A percentile compares a stretch with the other conserved stretches of the same genome.
phyloP scores from a whole-genome alignment of 2,888 invertebrate species.

The Iphiclides podalirius region DNA sequence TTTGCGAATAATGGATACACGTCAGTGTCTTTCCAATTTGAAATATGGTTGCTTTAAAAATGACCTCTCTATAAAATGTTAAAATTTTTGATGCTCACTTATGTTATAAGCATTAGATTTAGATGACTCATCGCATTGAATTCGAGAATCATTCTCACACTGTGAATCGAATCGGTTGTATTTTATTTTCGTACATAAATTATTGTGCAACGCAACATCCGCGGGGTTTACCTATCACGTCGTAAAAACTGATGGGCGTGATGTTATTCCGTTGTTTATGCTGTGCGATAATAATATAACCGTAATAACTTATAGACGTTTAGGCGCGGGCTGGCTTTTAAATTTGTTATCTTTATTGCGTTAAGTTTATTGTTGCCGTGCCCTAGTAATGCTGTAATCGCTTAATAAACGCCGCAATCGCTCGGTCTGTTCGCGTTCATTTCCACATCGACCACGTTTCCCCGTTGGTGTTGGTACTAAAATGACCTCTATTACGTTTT shows the following conservation, averaged over 20 bases:
- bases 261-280: constrained; percentile 13
- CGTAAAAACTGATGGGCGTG: constrained; percentile 3
- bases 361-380: constrained; percentile 2
- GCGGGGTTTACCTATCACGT: constrained; percentile 5
- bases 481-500: constrained; percentile 6
- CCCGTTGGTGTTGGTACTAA: background rate
- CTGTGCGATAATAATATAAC: constrained; percentile 1
- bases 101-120: no score
- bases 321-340: constrained; percentile 10
- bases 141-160: no score
- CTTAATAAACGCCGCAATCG: constrained; percentile 10
- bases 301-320: background rate
- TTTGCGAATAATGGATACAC: no score
- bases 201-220: background rate
- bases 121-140: no score
- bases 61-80: no score
- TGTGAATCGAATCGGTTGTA: background rate
- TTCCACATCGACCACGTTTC: background rate
- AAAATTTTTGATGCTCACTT: no score
- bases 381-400: constrained; percentile 1
- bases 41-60: no score
- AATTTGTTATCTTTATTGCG: constrained; percentile 14
- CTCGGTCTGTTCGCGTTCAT: constrained; percentile 12
- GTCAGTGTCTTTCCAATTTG: no score
- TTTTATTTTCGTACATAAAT: constrained; percentile 8